Evolutionary conservation across 2,113 vertebrate species (phyloP).

Genomic region (Hucho hucho): DNA sequence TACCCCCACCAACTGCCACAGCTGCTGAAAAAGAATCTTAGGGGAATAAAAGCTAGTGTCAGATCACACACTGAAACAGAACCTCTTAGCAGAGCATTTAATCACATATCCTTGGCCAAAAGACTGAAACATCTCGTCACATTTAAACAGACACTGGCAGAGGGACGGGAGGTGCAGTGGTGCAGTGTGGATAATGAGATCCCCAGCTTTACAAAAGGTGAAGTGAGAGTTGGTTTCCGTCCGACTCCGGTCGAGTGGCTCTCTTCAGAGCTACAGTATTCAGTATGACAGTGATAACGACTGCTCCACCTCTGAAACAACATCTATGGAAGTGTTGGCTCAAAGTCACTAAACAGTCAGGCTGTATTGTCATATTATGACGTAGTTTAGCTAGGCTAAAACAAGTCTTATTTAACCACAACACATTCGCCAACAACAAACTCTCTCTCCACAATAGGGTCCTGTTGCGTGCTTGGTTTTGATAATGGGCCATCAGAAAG

Average conservation of each 20-base stretch:
- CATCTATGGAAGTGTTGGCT: too few relatives aligned
- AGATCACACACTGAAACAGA: neutral
- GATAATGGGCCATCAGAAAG: constrained; percentile 25
- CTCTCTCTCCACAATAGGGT: constrained; percentile 18
- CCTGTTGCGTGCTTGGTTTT: constrained; percentile 15
- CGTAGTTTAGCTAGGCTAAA: too few relatives aligned
- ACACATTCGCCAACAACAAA: too few relatives aligned
- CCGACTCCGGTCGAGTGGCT: neutral
- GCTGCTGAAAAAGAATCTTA: too few relatives aligned
- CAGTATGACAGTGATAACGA: too few relatives aligned
- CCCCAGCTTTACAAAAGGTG: neutral
- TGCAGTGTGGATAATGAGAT: neutral
- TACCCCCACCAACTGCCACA: too few relatives aligned
- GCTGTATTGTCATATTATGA: too few relatives aligned
- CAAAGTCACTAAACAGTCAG: too few relatives aligned
- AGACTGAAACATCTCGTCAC: neutral
- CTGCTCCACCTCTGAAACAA: too few relatives aligned
- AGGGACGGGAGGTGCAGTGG: neutral
- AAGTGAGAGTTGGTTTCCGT: too few relatives aligned
- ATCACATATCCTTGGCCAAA: neutral
- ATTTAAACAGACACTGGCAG: neutral
- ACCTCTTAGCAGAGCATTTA: neutral
- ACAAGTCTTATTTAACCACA: too few relatives aligned
- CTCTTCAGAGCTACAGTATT: neutral
- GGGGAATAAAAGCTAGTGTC: neutral